Evolutionary conservation across 2,888 invertebrate genomes (phyloP).

Genomic region (Venusia cambrica): DNA sequence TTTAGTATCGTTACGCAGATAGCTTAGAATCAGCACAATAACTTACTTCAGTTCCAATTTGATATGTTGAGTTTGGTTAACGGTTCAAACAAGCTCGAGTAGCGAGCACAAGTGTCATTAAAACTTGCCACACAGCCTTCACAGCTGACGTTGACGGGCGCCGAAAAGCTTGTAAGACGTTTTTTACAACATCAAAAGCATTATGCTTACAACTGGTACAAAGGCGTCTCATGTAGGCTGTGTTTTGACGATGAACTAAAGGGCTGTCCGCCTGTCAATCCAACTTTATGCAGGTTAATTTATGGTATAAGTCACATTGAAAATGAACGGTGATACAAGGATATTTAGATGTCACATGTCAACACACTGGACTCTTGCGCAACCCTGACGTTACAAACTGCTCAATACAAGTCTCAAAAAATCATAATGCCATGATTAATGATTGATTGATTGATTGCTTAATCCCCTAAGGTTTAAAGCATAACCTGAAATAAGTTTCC

Average conservation of each 20-base stretch:
- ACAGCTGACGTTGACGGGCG: constrained; percentile 64
- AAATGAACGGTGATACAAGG: constrained; percentile 42
- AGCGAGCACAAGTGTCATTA: constrained; percentile 50
- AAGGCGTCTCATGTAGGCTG: constrained; percentile 57
- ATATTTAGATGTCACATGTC: constrained; percentile 36
- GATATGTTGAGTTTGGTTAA: constrained; percentile 40
- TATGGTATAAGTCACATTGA: constrained; percentile 57
- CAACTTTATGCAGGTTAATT: constrained; percentile 54
- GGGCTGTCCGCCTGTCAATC: constrained; percentile 57
- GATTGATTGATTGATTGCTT: constrained; percentile 18
- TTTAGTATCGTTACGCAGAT: too few relatives aligned
- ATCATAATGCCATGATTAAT: constrained; percentile 9
- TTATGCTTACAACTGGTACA: constrained; percentile 58
- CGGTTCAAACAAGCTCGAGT: constrained; percentile 52
- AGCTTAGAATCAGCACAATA: constrained; percentile 18
- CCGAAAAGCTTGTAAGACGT: constrained; percentile 64
- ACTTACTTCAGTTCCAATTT: constrained; percentile 35
- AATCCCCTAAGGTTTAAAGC: constrained; percentile 10
- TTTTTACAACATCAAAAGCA: constrained; percentile 57
- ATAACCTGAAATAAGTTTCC: not conserved
- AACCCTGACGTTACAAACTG: constrained; percentile 28
- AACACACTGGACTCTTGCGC: constrained; percentile 32
- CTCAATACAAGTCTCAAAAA: constrained; percentile 18
- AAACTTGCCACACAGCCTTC: too few relatives aligned
- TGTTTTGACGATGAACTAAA: constrained; percentile 60